These are phyloP conservation scores for Nomada flava DNA, from an alignment of 2,888 invertebrate species.

Conservation along the genomic window DNA sequence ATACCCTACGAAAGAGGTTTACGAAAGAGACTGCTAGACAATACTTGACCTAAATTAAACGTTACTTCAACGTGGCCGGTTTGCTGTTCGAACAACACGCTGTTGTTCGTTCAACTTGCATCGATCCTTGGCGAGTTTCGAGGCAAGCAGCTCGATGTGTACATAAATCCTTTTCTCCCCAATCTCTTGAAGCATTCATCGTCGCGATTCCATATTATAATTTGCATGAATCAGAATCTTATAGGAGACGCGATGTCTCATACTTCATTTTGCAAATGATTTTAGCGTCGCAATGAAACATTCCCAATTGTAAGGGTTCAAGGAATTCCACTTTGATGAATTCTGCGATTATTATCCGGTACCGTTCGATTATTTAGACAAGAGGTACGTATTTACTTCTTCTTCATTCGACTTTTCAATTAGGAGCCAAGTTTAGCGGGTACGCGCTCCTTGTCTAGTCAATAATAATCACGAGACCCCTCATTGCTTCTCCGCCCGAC, in stretches of 20 bases:
- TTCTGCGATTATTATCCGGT: not conserved
- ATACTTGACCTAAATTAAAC: constrained; percentile 66
- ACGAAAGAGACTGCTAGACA: constrained; percentile 64
- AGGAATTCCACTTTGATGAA: not conserved
- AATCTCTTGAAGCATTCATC: too few relatives aligned
- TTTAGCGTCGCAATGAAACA: not conserved
- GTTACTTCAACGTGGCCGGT: constrained; percentile 46
- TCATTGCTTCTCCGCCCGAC: constrained; percentile 73
- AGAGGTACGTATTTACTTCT: not conserved
- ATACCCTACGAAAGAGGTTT: constrained; percentile 70
- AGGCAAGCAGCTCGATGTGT: not conserved
- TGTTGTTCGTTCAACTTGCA: constrained; percentile 58
- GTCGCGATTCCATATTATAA: too few relatives aligned
- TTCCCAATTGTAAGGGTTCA: not conserved
- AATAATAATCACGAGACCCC: constrained; percentile 76
- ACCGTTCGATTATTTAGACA: not conserved
- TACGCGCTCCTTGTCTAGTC: constrained; percentile 69
- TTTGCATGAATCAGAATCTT: too few relatives aligned
- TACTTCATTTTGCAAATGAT: too few relatives aligned
- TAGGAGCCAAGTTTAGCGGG: constrained; percentile 54
- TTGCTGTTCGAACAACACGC: constrained; percentile 24
- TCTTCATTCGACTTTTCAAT: constrained; percentile 11
- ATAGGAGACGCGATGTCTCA: too few relatives aligned
- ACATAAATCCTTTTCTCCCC: not conserved
- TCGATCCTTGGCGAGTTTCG: not conserved